phyloP scores from a whole-genome alignment of 1,140 invertebrate species.

The Saccostrea cuccullata region DNA sequence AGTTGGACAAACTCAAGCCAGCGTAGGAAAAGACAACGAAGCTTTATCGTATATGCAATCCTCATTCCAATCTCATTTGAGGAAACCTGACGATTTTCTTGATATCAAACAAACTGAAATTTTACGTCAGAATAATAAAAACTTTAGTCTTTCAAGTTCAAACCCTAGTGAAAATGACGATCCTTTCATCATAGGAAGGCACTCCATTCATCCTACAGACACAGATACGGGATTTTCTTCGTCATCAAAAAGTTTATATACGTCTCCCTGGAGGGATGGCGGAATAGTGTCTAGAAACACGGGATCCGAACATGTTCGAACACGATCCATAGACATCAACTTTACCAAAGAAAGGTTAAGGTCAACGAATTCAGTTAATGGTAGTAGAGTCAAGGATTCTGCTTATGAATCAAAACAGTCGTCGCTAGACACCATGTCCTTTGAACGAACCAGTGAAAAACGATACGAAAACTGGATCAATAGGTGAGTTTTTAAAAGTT shows the following conservation, averaged over 20 bases:
- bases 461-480: background rate
- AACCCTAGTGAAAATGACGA: background rate
- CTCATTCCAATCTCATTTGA: background rate
- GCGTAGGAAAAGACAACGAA: background rate
- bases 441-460: background rate
- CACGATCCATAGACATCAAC: background rate
- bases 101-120: background rate
- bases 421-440: constrained; percentile 54
- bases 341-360: background rate
- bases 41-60: background rate
- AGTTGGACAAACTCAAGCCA: background rate
- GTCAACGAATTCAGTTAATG: background rate
- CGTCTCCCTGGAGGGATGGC: constrained; percentile 1
- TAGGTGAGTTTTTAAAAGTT: background rate
- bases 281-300: constrained; percentile 8
- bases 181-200: background rate
- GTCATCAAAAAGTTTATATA: constrained; percentile 53
- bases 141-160: background rate
- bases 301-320: constrained; percentile 2
- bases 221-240: constrained; percentile 63
- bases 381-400: constrained; percentile 57
- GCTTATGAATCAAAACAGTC: constrained; percentile 69
- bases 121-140: background rate
- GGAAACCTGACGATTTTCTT: background rate
- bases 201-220: constrained; percentile 23